Base-by-base conservation (phyloP, 2,113 vertebrate species). In the Acanthochromis polyacanthus region DNA sequence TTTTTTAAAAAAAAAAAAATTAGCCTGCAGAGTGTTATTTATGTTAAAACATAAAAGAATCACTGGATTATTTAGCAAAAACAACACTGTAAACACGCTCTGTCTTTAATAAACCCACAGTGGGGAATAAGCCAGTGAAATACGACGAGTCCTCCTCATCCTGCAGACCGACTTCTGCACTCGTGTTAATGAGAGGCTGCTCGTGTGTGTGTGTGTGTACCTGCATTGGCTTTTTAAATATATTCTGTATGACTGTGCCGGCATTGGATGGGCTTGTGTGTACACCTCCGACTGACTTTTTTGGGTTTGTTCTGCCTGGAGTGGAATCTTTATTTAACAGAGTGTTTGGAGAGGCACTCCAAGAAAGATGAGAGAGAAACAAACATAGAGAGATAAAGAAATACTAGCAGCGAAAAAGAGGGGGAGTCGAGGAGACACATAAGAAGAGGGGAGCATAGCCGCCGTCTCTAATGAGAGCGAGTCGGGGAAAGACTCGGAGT, bases 381-480 rank as follows among this genome's bases (percentile, higher is more conserved):
- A 75, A 82, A 83, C 62, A 59, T 4, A 53, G 58, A 23, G 23
- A 67, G 19, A 75, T 23, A 19, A 53, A 83, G 36, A 67, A 55
- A 20, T 36, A 38, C 9, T 5, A 2, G 23, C 15, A 59, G 55
- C 46, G 7, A 75, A 53, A 80, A 6, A 30, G 46, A 58, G n/a
- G 52, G 63, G 9, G 36, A 73, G 65, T 22, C 32, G 53, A 65
- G 46, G 30, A 77, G 60, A 81, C 48, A 19, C 38, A 77, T 28
- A 57, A 50, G 46, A 75, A 1, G 32, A 36, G 8, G 9, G 46
- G 59, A 75, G 62, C 3, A 19, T 11, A 75, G 30, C 64, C 0
- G 28, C n/a, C 32, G 19, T 67, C 70, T 86, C 69, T 89, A 89
- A 92, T 90, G 84, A 92, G 88, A 78, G 40, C 1, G 51, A 83